Base-by-base conservation (phyloP, 2,113 vertebrate genomes). In the Elanus axillaris region DNA sequence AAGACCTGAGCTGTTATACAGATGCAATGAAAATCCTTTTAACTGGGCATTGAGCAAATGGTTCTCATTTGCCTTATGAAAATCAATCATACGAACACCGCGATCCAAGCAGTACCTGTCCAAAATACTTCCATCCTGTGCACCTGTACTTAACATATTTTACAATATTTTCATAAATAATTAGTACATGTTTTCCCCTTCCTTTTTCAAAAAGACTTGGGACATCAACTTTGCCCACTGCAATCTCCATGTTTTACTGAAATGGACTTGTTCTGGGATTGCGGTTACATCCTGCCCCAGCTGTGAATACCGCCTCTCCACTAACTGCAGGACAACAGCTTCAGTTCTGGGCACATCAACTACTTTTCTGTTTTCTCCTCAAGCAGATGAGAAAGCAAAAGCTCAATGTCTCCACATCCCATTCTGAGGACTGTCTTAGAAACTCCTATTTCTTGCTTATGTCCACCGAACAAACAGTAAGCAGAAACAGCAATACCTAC, bases 301-400 rank as follows among this genome's bases (percentile, higher is more conserved):
- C 89, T 99, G 99, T n/a, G 99, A 99, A 93, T 99, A 99, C 76
- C 99, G 98, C 48, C 99, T 99, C 80, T 99, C 99, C 83, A 99
- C 98, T 89, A 99, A 98, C 9, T 99, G 98, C 66, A 99, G 98
- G 34, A 98, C 98, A 1, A 98, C 98, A 2, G 98, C 98, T n/a
- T 99, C 98, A 16, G 98, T 99, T 86, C 98, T 98, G 6, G 98
- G 97, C 17, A 98, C 98, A 95, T 98, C 98, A 7, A 98, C 98
- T 4, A 98, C 93, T 98, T 98, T 16, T 98, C 97, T 10, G 98
- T 98, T 92, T 98, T 98, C 21, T 98, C 95, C 82, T 99, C 98
- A 9, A 98, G 83, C 18, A 98, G 97, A 20, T 98, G 97, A 66
- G 98, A 75, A 58, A 75, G 98, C 17, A 98, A 96, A 72, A 98